Evolutionary conservation across 2,113 vertebrate genomes (phyloP), one percentile per base, ranked within the genome.

Genomic region (Cichladusa arquata): DNA sequence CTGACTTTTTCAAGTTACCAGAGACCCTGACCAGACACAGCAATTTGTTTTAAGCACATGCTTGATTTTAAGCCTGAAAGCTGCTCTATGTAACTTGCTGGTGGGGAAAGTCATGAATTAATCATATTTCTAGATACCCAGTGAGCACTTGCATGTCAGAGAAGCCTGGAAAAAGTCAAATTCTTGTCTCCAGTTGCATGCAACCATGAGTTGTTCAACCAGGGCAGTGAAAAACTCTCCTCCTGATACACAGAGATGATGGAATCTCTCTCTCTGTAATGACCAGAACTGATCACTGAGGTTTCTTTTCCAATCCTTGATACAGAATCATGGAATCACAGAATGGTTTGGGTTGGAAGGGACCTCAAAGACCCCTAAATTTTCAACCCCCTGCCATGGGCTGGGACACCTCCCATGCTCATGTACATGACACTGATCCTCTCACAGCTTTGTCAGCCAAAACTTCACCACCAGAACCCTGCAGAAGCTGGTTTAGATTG

Each of bases 151-250:
- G 50, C 4, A 33, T n/a, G 14, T 12, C 45, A 73, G 36, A 77
- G 44, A 61, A 88, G 31, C 13, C 33, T 40, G 31, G 42, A 51
- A 56, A 71, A 51, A 31, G 36, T 45, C 6, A 3, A 40, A 14
- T 33, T 47, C 16, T 83, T 73, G 45, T 45, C 18, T 9, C 4
- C n/a, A 67, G 3, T 1, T n/a, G 31, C 4, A 19, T 17, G 16
- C 4, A 79, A n/a, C 26, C 33, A 34, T 19, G 65, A 62, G 17
- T 25, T 5, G 0, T 34, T 82, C 1, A 1, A 62, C 4, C 19
- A 81, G 6, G 22, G 45, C 33, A 70, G 38, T 10, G 4, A 26
- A 77, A 93, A 88, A 20, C 19, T 53, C 28, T 65, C 6, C 23
- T 80, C 18, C 16, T 78, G 23, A 13, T 38, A 38, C 28, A 13